Evolutionary conservation across 2,888 invertebrate genomes (phyloP).

Genomic region (Melieria picta): DNA sequence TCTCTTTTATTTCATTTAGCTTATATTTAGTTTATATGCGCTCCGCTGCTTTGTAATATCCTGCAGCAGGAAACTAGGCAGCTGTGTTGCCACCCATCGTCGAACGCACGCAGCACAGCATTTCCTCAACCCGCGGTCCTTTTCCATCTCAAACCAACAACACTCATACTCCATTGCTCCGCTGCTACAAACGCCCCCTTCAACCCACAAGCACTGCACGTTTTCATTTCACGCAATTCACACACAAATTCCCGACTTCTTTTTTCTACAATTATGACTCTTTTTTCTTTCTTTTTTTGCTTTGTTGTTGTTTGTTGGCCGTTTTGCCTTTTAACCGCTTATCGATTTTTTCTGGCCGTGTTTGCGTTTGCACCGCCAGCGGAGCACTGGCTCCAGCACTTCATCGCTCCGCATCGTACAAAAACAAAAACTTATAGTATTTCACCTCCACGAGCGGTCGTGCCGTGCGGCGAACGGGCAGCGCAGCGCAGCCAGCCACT

Average conservation of each 20-base stretch:
- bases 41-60: slow-evolving; percentile 19
- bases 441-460: neutral
- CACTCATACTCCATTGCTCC: neutral
- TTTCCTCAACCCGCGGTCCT: neutral
- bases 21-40: too few species aligned
- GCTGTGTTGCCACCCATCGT: neutral
- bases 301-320: neutral
- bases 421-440: neutral
- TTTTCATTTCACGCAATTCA: slow-evolving; percentile 19
- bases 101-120: neutral
- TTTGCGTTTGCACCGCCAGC: neutral
- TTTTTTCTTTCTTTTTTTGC: slow-evolving; percentile 12
- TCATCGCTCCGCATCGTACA: neutral
- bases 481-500: neutral
- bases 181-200: neutral
- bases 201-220: neutral
- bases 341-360: slow-evolving; percentile 29
- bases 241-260: slow-evolving; percentile 17
- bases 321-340: neutral
- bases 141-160: neutral
- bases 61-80: slow-evolving; percentile 24
- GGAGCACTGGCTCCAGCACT: neutral
- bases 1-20: too few species aligned
- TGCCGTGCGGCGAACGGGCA: neutral
- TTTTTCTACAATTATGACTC: slow-evolving; percentile 15